These are phyloP conservation scores for Drosophila bocqueti DNA, from an alignment of 1,140 invertebrate genomes.

Conservation along the genomic window DNA sequence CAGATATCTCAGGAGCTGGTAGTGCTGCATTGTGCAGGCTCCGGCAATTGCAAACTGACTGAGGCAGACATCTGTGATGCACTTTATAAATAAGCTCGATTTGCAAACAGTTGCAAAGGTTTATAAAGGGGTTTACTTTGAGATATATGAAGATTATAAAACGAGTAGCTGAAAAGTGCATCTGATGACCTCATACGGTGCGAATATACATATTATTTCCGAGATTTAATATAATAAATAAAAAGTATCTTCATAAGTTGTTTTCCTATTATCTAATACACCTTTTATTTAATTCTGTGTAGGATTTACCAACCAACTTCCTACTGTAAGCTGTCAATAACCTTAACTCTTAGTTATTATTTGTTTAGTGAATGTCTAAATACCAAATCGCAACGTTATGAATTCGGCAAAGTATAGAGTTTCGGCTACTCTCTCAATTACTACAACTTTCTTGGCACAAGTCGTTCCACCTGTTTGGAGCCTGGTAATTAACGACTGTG, in stretches of 20 bases:
- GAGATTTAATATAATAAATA: neutral
- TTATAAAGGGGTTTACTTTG: neutral
- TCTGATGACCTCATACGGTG: neutral
- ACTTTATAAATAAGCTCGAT: slow-evolving; percentile 5
- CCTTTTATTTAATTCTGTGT: neutral
- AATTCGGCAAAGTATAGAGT: neutral
- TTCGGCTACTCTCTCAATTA: neutral
- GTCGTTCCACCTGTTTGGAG: slow-evolving; percentile 15
- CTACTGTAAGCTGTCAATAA: slow-evolving; percentile 7
- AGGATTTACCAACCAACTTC: neutral
- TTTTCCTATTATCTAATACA: neutral
- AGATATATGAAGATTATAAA: slow-evolving; percentile 3
- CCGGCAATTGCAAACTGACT: neutral
- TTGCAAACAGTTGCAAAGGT: neutral
- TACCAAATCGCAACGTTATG: slow-evolving; percentile 1
- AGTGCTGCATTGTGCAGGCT: slow-evolving; percentile 16
- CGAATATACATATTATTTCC: neutral
- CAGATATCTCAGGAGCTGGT: slow-evolving; percentile 17
- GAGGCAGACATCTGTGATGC: neutral
- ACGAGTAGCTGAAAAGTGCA: slow-evolving; percentile 10
- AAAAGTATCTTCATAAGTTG: neutral
- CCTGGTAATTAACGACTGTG: slow-evolving; percentile 20
- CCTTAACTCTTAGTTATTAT: neutral
- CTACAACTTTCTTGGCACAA: slow-evolving; percentile 15
- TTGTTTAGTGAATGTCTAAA: slow-evolving; percentile 3